phyloP scores from a whole-genome alignment of 2,797 vertebrate genomes.

The Mallotus villosus region DNA sequence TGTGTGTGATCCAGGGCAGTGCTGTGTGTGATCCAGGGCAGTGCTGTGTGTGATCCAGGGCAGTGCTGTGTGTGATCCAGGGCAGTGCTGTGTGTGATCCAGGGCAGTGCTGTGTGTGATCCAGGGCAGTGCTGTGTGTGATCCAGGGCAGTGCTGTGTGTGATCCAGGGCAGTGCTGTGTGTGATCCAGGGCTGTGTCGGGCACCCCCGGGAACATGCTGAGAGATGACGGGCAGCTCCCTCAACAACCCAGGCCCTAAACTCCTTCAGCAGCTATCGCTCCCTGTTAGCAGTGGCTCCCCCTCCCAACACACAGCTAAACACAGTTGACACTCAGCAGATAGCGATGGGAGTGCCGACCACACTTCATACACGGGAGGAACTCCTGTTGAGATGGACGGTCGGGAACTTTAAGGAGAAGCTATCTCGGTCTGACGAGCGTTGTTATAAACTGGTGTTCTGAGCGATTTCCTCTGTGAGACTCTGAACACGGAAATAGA shows the following conservation, averaged over 20 bases:
- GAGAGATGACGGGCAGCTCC: slow-evolving; percentile 55
- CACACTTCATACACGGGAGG: neutral
- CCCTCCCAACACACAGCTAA: slow-evolving; percentile 44
- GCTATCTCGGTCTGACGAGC: neutral
- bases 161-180: neutral
- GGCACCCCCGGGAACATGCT: slow-evolving; percentile 35
- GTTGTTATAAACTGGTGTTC: slow-evolving; percentile 2
- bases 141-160: too few species aligned
- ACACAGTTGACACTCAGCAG: slow-evolving; percentile 53
- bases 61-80: too few species aligned
- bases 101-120: too few species aligned
- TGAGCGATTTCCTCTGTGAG: slow-evolving; percentile 21
- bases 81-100: too few species aligned
- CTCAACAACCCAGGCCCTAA: slow-evolving; percentile 37
- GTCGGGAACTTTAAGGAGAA: slow-evolving; percentile 9
- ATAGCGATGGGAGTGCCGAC: neutral
- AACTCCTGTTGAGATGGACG: neutral
- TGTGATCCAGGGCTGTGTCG: neutral
- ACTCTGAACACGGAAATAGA: slow-evolving; percentile 8
- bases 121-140: too few species aligned
- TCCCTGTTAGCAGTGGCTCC: slow-evolving; percentile 53
- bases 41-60: too few species aligned
- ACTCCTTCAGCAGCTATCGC: slow-evolving; percentile 60
- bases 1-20: too few species aligned
- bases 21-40: too few species aligned